These are phyloP conservation scores for Melolontha melolontha DNA, from an alignment of 2,888 invertebrate species.

Conservation along the genomic window DNA sequence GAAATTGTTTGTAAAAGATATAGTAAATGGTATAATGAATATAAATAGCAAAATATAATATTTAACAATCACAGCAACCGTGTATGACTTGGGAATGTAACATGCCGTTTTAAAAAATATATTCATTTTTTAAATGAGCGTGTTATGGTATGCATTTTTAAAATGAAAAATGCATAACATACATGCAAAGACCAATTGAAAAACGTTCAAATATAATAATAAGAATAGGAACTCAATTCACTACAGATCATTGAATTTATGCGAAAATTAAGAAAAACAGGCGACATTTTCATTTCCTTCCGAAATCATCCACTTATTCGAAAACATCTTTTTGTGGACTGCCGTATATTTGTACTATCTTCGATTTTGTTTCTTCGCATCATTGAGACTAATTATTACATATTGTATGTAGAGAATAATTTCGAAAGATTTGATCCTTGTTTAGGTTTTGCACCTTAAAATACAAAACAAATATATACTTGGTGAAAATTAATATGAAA, in stretches of 20 bases:
- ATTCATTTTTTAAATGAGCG: constrained; percentile 8
- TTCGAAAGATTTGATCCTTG: constrained; percentile 33
- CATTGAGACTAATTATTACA: constrained; percentile 17
- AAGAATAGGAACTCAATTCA: constrained; percentile 1
- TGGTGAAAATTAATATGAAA: too few relatives aligned
- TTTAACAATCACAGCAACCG: constrained; percentile 26
- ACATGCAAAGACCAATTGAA: constrained; percentile 25
- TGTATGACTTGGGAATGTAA: constrained; percentile 32
- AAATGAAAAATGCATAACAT: constrained; percentile 24
- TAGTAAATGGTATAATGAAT: neutral
- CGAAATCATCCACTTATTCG: constrained; percentile 2
- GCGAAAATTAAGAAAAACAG: constrained; percentile 1
- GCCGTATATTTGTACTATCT: constrained; percentile 23
- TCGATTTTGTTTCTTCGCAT: too few relatives aligned
- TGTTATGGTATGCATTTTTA: constrained; percentile 38
- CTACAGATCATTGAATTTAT: constrained; percentile 6
- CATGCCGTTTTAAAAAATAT: neutral
- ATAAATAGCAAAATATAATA: constrained; percentile 8
- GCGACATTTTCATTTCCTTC: constrained; percentile 1
- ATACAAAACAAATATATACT: neutral
- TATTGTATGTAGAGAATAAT: constrained; percentile 38
- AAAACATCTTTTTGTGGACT: neutral
- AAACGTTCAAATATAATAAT: neutral
- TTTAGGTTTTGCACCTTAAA: constrained; percentile 43
- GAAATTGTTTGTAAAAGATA: constrained; percentile 8